Base-by-base conservation (phyloP, 2,888 invertebrate species). In the Pseudococcus viburni region DNA sequence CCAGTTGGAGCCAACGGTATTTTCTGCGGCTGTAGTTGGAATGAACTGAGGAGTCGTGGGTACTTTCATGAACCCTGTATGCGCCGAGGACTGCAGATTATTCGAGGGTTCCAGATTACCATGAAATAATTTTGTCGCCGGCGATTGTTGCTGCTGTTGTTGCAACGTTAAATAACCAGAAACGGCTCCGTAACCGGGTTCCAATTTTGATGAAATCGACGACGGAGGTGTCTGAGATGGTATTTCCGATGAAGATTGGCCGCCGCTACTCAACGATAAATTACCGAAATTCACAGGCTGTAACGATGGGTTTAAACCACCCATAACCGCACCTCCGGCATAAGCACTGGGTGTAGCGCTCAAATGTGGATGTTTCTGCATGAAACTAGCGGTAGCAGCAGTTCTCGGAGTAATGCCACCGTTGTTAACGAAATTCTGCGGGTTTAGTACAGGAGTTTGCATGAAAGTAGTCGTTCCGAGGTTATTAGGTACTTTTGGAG, bases 401-500 rank as follows among this genome's bases (percentile, higher is more conserved):
- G 12, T 12, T 33, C 19, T 42, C 8, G 83, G 19, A 7, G 59
- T 9, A 19, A 59, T 17, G 17, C 26, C 26, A 33, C 55, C 19
- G 19, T 59, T 59, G 5, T 6, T 5, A n/a, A 6, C 51, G 51
- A 51, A 51, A 51, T 51, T 51, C 1, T 77, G 77, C 17, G 42
- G 8, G 26, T 33, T 33, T 3, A 33, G 26, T 3, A 33, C 26
- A 3, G 46, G 83, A 8, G 19, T 9, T 11, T 17, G 42, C 19
- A 42, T 46, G 46, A 17, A 42, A 6, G 48, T 11, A 19, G 5
- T 59, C 8, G 59, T 19, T 7, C 19, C 5, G 11, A 77, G 51
- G 17, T 48, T 86, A 9, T 73, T 77, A 17, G 26, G 77, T 7
- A 48, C 68, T 46, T 77, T 77, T 7, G 42, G 42, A 33, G 85